Base-by-base conservation (phyloP, 1,140 invertebrate genomes). In the Cotesia chilonis region DNA sequence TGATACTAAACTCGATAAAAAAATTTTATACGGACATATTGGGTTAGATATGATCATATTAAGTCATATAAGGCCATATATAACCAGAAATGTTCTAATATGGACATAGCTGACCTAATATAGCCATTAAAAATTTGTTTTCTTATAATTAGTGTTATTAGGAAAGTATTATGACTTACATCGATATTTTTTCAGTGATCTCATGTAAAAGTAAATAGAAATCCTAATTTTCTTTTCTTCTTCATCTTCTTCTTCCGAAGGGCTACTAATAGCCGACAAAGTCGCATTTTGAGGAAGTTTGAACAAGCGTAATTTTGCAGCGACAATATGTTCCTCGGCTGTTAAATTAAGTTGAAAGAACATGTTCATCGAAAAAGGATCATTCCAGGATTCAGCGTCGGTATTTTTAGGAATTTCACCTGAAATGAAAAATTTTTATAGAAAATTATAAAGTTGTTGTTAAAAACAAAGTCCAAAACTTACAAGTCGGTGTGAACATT, bases 121-220 rank as follows among this genome's bases (percentile, higher is more conserved):
- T 28, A 28, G 20, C 20, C 20, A 28, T 28, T 28, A 14, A 14
- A 14, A 14, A 0, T 14, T 14, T 14, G 0, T 14, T 14, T 14
- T 14, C 14, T 14, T 14, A 14, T 14, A 14, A 14, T 14, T 14
- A 14, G 14, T 14, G 14, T 14, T 14, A 14, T 14, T 14, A 14
- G 14, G 14, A 0, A 14, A 14, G 14, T 14, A 14, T 14, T 14
- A 20, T 4, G 37, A 81, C 82, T 82, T 80, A 90, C 89, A 86
- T 85, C 87, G 84, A 74, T 90, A 85, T 74, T 88, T 90, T 70
- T 88, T 90, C 14, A 90, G 73, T 0, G 89, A 87, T 67, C 87
- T 87, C 3, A 88, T 90, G 76, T 91, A 92, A 79, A 88, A 90
- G 71, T 89, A 91, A 9, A 91, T 87, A 0, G 90, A 90, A 73